phyloP scores from a whole-genome alignment of 2,888 invertebrate genomes.

The Bhutanitis thaidina region DNA sequence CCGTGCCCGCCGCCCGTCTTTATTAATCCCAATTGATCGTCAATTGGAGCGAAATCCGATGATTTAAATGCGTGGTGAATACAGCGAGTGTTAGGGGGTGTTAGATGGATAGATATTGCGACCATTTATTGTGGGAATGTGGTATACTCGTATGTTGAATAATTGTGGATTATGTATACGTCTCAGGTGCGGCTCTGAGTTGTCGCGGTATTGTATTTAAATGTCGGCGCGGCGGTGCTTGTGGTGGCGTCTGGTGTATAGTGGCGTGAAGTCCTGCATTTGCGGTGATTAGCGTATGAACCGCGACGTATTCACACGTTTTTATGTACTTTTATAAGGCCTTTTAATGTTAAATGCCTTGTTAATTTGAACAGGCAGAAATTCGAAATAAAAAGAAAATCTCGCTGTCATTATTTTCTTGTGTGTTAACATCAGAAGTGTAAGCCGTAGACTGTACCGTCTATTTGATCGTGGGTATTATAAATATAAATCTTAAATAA shows the following conservation, averaged over 20 bases:
- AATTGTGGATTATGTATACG: constrained; percentile 68
- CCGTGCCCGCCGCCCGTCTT: constrained; percentile 41
- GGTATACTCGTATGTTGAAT: constrained; percentile 64
- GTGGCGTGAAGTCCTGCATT: neutral
- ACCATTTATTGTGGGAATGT: constrained; percentile 55
- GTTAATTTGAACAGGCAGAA: too few relatives aligned
- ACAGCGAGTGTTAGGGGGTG: neutral
- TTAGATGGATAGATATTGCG: constrained; percentile 13
- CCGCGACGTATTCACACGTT: too few relatives aligned
- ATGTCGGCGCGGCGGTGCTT: constrained; percentile 53
- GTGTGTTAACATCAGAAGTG: too few relatives aligned
- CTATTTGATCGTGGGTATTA: too few relatives aligned
- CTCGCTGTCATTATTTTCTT: too few relatives aligned
- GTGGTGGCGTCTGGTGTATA: constrained; percentile 12
- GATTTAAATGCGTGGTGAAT: constrained; percentile 29
- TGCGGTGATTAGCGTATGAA: constrained; percentile 5
- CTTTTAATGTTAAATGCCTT: too few relatives aligned
- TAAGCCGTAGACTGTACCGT: too few relatives aligned
- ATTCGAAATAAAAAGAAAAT: too few relatives aligned
- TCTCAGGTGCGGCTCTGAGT: constrained; percentile 64
- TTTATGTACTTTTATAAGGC: too few relatives aligned
- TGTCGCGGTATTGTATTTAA: constrained; percentile 77
- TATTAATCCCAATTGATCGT: constrained; percentile 63
- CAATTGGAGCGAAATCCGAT: constrained; percentile 54
- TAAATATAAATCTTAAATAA: too few relatives aligned